Evolutionary conservation across 2,888 invertebrate species (phyloP), one percentile per base, ranked within the genome.

Genomic region (Lithophane socia): DNA sequence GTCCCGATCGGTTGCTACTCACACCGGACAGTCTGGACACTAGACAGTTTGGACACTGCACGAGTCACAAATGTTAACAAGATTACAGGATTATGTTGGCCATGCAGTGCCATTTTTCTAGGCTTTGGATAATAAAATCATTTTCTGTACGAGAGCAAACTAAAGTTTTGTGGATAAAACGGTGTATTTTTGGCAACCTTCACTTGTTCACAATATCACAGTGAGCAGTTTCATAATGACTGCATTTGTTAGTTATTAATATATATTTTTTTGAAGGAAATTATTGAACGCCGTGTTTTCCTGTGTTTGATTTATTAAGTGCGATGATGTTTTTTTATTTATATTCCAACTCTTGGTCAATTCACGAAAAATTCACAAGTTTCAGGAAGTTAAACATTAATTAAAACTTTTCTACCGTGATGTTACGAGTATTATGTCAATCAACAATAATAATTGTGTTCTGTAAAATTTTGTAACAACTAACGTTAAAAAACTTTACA

Each of bases 21-120:
- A 10, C 18, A n/a, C 12, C 16, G 37, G 3, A n/a, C n/a, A 54
- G 37, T 7, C 10, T 37, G 16, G 16, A 54, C n/a, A 52, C 9
- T 37, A 66, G 4, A 13, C 21, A 24, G 24, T 60, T n/a, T 4
- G 10, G 42, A 42, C 49, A 52, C 7, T 24, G 21, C 13, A 65
- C 24, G 16, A 58, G 13, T 21, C 16, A 44, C 44, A 73, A 52
- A 80, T 64, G 16, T 16, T 70, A 44, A 52, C 13, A 79, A 47
- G 24, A 79, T 24, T 24, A 42, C 12, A n/a, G 1, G 16, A 68
- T 37, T 52, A 16, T 37, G 21, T 2, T 18, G 13, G 42, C 21
- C 7, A 37, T 37, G 37, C 37, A 9, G 16, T 3, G 10, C 3
- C 18, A 76, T 29, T 60, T 47, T 16, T 24, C 18, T 29, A n/a